Conservation (phyloP, 2,113 vertebrate species). For the Psilopogon haemacephalus region DNA sequence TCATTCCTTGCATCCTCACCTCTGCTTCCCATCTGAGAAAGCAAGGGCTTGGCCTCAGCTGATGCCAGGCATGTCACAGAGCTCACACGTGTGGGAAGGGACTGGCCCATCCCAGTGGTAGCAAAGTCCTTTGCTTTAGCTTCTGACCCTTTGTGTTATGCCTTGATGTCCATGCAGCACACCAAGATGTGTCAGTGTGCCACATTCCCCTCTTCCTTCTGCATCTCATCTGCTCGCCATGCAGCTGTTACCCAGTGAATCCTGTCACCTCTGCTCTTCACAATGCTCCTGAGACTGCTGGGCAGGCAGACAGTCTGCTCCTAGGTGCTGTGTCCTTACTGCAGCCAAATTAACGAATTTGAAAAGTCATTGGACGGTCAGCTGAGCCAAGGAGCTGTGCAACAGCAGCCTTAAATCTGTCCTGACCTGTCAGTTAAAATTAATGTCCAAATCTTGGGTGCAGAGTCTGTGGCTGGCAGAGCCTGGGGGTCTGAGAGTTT, state of each 20-base stretch:
- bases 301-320: not conserved
- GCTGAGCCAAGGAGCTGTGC: not conserved
- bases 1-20: not conserved
- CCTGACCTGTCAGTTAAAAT: not conserved
- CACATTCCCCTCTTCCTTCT: not conserved
- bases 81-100: not conserved
- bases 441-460: rapidly evolving
- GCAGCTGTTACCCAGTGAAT: not conserved
- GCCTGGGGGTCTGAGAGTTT: not conserved
- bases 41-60: not conserved
- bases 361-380: not conserved
- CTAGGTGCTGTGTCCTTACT: not conserved
- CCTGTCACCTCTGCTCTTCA: not conserved
- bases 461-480: not conserved
- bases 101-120: not conserved
- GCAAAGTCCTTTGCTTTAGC: not conserved
- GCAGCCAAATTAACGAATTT: not conserved
- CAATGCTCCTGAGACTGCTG: not conserved
- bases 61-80: not conserved
- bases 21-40: not conserved
- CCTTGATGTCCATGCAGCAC: not conserved
- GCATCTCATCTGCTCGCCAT: not conserved
- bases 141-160: not conserved
- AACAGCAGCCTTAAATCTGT: not conserved
- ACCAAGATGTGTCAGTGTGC: not conserved